Conservation (phyloP, 2,113 vertebrate species). For the Pardalotus punctatus region DNA sequence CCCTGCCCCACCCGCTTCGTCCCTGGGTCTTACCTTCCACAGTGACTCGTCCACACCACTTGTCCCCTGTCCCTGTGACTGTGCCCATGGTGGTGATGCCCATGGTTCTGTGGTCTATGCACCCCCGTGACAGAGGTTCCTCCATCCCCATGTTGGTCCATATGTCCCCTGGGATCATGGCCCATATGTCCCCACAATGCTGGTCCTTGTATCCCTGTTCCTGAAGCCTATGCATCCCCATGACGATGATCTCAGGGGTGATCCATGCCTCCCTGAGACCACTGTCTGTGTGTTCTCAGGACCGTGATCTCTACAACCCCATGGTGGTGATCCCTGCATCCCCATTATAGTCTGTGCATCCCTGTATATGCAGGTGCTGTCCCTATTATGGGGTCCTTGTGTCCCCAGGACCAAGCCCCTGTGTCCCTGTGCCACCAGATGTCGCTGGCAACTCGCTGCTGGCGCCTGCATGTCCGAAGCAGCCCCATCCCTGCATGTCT, state of each 20-base stretch:
- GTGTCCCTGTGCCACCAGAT: slow-evolving; percentile 47
- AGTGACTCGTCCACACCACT: background rate
- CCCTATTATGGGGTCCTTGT: background rate
- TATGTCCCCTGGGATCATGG: background rate
- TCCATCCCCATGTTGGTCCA: background rate
- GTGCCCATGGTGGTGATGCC: background rate
- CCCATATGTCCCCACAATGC: background rate
- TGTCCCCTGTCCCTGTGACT: background rate
- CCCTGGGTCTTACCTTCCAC: background rate
- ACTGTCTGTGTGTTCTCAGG: background rate
- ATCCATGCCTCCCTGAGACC: background rate
- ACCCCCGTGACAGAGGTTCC: rapidly evolving
- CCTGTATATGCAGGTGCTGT: background rate
- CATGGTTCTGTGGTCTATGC: background rate
- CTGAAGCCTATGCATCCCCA: background rate
- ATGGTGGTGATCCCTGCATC: background rate
- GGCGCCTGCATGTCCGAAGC: background rate
- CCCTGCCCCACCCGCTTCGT: background rate
- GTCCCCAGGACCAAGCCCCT: background rate
- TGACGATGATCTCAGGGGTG: background rate
- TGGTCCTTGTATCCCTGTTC: background rate
- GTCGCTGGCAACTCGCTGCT: slow-evolving; percentile 44
- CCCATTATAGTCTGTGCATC: background rate
- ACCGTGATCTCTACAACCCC: rapidly evolving
- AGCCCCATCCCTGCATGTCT: background rate